Evolutionary conservation across 2,888 invertebrate genomes (phyloP), one percentile per base, ranked within the genome.

Genomic region (Cyclophora punctaria): DNA sequence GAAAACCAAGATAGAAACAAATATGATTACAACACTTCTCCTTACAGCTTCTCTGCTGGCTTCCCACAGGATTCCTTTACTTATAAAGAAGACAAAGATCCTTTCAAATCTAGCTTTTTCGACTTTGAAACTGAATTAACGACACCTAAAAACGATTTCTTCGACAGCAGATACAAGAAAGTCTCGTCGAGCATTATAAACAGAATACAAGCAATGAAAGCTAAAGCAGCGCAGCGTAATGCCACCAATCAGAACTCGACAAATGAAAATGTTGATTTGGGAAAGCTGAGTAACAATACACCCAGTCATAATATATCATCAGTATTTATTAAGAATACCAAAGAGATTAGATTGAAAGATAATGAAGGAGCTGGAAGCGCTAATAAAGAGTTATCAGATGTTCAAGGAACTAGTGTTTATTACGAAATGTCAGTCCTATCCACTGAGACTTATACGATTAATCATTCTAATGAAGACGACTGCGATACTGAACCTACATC

Each of bases 261-360:
- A 3, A 74, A 74, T 56, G 75, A 82, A 61, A 83, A 82, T 58
- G 66, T 80, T 51, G 79, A 83, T 35, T 78, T 88, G 62, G 84
- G 86, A 57, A 85, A 78, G 50, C 73, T 83, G 52, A 83, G 78
- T 58, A 78, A 90, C 57, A 80, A 84, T 57, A 83, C 82, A 46
- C 87, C 87, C n/a, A 78, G 68, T 60, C 20, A 20, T 20, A 88
- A 87, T 62, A 84, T 82, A 65, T 85, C 87, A 35, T 79, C 84
- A 61, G 83, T 90, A 48, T 79, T 80, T 55, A 89, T 87, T 59
- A 90, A 90, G 61, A 89, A 91, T 73, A 90, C 90, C 60, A 89
- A 90, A 79, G 82, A 89, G 66, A 80, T 89, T 53, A 80, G 82
- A 53, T 69, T 87, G 50, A 66, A 76, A 59, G 87, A 89, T 63